Evolutionary conservation across 1,140 invertebrate genomes (phyloP), one percentile per base, ranked within the genome.

Genomic region (Microplitis demolitor): DNA sequence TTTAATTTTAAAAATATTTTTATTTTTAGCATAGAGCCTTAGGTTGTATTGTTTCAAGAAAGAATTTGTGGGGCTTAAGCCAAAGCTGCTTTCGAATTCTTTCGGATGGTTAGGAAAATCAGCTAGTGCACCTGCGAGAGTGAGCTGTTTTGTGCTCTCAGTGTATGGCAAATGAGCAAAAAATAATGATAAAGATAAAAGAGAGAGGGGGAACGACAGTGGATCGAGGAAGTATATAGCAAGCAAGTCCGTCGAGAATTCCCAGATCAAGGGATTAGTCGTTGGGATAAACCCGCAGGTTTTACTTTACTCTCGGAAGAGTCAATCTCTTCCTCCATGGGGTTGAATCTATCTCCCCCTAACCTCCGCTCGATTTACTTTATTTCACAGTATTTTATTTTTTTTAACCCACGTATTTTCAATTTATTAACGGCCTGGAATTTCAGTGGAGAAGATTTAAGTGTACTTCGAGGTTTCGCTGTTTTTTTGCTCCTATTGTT

Each of bases 91-190:
- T 13, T 62, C 35, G 60, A 62, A 62, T 62, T 62, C 60, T 62
- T 62, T 62, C 60, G n/a, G 60, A 62, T 62, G 60, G 60, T 62
- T 62, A 66, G 45, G 45, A 9, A 66, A 66, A 66, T 66, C 63
- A 66, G 14, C 50, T 45, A 37, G 39, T 45, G 11, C 39, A 45
- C 39, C 39, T 16, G 45, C n/a, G 13, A 31, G 35, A 39, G 34
- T 39, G 60, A 39, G n/a, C 60, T 39, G 35, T 34, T 11, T 45
- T 45, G 2, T 45, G 11, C 11, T 45, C 39, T 45, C 39, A 9
- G 39, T 45, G 39, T 45, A 11, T 45, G 35, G 60, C 33, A 62
- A 62, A 62, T 66, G 34, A 50, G 34, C 16, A 45, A 50, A 39
- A 50, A 37, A 45, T 45, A 45, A 45, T 45, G 39, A 45, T 45